A percentile compares a stretch with the other conserved stretches of the same genome.
These are phyloP conservation scores for Ardeotis arabs DNA, from an alignment of 2,113 vertebrate genomes.

Conservation along the genomic window DNA sequence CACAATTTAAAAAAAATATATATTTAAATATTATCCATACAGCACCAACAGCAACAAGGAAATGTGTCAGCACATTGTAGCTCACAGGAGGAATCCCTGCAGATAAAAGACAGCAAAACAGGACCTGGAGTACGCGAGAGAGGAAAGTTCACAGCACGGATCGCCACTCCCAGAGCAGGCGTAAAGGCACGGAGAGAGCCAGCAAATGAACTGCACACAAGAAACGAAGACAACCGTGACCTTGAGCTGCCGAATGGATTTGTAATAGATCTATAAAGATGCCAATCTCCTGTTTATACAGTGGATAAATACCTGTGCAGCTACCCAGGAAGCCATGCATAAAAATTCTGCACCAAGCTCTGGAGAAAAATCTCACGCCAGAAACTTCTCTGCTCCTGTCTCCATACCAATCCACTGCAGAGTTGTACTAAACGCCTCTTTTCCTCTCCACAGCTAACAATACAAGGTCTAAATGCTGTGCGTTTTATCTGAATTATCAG, in stretches of 20 bases:
- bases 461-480: background rate
- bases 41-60: background rate
- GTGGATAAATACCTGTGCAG: background rate
- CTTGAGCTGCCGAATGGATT: background rate
- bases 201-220: background rate
- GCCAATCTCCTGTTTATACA: background rate
- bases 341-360: conserved; percentile 16
- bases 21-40: background rate
- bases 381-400: background rate
- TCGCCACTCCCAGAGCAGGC: background rate
- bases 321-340: background rate
- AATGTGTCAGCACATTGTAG: background rate
- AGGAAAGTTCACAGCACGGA: background rate
- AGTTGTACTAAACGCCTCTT: background rate
- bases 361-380: background rate
- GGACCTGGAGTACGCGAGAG: background rate
- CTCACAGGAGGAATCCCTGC: background rate
- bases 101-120: background rate
- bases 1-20: background rate
- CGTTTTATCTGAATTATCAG: background rate
- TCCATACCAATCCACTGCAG: background rate
- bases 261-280: background rate
- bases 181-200: background rate
- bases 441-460: background rate
- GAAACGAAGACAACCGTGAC: background rate